phyloP scores from a whole-genome alignment of 2,888 invertebrate genomes.

The Netelia melanura region DNA sequence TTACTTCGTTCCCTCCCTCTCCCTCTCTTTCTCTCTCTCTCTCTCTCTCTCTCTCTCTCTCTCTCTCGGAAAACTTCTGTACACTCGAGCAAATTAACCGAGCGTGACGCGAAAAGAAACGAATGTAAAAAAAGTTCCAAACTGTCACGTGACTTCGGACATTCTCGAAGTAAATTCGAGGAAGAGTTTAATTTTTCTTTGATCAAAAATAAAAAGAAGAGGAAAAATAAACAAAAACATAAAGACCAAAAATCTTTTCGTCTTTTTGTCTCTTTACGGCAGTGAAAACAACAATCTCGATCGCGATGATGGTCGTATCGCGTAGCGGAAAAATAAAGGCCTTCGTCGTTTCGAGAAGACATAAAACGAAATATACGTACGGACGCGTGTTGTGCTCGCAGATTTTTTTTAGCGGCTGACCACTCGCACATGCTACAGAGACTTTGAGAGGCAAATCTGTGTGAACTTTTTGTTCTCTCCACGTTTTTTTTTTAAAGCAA shows the following conservation, averaged over 20 bases:
- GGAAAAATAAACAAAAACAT: too few relatives aligned
- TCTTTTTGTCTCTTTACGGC: too few relatives aligned
- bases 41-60: constrained; percentile 6
- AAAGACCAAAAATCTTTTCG: too few relatives aligned
- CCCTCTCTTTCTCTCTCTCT: background rate
- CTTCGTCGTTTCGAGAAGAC: background rate
- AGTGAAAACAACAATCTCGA: too few relatives aligned
- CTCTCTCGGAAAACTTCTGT: constrained; percentile 57
- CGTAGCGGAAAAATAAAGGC: background rate
- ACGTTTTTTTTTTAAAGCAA: background rate
- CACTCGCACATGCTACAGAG: background rate
- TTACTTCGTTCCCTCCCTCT: constrained; percentile 69
- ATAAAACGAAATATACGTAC: background rate
- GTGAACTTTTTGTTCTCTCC: background rate
- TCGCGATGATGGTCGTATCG: too few relatives aligned
- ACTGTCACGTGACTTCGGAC: too few relatives aligned
- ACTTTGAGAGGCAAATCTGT: constrained; percentile 24
- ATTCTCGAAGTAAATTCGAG: too few relatives aligned
- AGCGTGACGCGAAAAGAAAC: background rate
- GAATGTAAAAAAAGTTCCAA: background rate
- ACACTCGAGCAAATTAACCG: constrained; percentile 45
- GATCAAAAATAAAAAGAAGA: too few relatives aligned
- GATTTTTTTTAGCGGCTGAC: background rate
- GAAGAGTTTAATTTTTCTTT: too few relatives aligned
- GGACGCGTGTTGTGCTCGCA: too few relatives aligned